Conservation (phyloP, 2,113 vertebrate species). For the Henicopernis longicauda region DNA sequence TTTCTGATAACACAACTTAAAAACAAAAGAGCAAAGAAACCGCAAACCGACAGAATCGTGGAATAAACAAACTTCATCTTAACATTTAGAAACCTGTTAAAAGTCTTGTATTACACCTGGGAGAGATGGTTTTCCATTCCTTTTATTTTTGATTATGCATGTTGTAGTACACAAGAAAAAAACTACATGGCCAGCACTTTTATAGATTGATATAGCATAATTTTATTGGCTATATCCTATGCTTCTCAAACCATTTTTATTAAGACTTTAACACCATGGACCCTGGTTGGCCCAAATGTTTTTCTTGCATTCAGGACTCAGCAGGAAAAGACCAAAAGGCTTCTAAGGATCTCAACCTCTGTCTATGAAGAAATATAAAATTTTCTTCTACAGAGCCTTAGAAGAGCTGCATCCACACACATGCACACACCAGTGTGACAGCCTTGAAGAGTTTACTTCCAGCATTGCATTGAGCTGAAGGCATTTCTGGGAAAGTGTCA, state of each 20-base stretch:
- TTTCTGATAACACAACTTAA: neutral
- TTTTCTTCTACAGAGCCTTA: neutral
- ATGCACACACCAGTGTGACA: neutral
- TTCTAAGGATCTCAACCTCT: neutral
- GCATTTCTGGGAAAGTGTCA: neutral
- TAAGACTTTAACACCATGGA: neutral
- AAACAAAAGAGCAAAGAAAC: neutral
- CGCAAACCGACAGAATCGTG: neutral
- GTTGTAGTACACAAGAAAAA: neutral
- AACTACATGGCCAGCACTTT: neutral
- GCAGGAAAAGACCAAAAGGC: neutral
- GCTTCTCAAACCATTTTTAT: neutral
- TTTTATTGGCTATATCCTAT: neutral
- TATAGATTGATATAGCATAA: neutral
- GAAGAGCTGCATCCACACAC: neutral
- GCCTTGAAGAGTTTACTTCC: neutral
- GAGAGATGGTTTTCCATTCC: neutral
- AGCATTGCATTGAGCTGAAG: neutral
- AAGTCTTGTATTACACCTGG: neutral
- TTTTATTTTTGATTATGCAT: neutral
- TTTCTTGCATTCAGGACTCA: neutral
- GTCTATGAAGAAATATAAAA: neutral
- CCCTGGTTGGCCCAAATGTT: neutral
- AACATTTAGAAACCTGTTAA: neutral
- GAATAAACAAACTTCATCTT: neutral